Evolutionary conservation across 1,140 invertebrate species (phyloP), one percentile per base, ranked within the genome.

Genomic region (Drosophila kurseongensis): DNA sequence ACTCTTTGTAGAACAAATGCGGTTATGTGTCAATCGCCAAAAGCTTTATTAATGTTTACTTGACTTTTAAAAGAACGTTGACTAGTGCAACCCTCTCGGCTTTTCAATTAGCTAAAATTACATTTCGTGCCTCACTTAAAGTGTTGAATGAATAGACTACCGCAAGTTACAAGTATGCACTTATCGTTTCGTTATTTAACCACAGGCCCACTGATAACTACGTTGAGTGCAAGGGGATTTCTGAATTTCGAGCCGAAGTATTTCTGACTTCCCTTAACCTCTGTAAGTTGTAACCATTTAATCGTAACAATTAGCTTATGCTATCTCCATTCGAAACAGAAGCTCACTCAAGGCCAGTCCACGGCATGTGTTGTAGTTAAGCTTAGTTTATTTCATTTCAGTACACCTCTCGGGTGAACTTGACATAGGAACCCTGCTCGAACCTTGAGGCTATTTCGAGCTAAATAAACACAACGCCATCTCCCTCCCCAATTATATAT

Each of bases 381-480:
- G 18, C 50, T 38, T 44, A 50, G 44, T 36, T 65, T 36, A 54
- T 56, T 57, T 57, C 27, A 36, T 50, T 32, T 32, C 18, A 35
- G 61, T 48, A 13, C 23, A n/a, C 14, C 16, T 29, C 12, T 51
- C n/a, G n/a, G n/a, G 13, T 60, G 69, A 73, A 73, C 69, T 73
- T 73, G 67, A 61, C 66, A 72, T 45, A 45, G 67, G 67, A 60
- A 73, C 69, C 42, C 67, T 36, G 47, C 14, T 18, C 29, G 32
- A 42, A 60, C 67, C 54, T 71, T 69, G 51, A 12, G 44, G 29
- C 44, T 57, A 71, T 71, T 71, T 58, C 5, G 36, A 58, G 56
- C 68, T 47, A 16, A 27, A 56, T 9, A 54, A 45, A 58, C 44
- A 41, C n/a, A 29, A 36, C 14, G 35, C 51, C 18, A 62, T 23